Evolutionary conservation across 1,140 invertebrate species (phyloP).

Genomic region (Drosophila nasuta): DNA sequence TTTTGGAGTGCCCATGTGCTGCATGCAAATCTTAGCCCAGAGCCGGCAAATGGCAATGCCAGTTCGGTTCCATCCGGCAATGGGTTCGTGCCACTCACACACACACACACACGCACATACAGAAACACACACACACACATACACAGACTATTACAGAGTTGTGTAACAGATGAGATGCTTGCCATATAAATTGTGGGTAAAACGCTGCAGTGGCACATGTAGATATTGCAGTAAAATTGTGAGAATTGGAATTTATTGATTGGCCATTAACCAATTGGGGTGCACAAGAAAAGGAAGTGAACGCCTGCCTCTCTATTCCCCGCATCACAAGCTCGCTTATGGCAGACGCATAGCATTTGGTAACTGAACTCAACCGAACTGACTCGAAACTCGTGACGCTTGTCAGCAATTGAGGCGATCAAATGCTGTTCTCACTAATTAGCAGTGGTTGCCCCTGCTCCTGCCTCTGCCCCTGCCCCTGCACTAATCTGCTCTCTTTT

Average conservation of each 20-base stretch:
- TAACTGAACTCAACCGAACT: slow-evolving; percentile 9
- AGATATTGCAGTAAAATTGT: slow-evolving; percentile 82
- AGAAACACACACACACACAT: slow-evolving; percentile 25
- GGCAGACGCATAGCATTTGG: slow-evolving; percentile 14
- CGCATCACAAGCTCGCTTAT: background rate
- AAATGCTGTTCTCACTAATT: slow-evolving; percentile 43
- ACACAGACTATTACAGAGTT: slow-evolving; percentile 43
- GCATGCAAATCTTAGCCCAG: slow-evolving; percentile 78
- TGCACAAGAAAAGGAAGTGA: slow-evolving; percentile 41
- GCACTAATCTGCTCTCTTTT: slow-evolving; percentile 2
- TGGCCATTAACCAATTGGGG: slow-evolving; percentile 80
- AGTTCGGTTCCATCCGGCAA: slow-evolving; percentile 33
- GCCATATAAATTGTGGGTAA: slow-evolving; percentile 81
- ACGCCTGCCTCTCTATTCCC: background rate
- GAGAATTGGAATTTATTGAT: slow-evolving; percentile 84
- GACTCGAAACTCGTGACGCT: slow-evolving; percentile 21
- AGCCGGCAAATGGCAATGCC: slow-evolving; percentile 67
- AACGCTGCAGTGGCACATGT: slow-evolving; percentile 77
- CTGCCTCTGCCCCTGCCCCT: too few species aligned
- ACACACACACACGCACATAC: slow-evolving; percentile 14
- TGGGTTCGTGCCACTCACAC: slow-evolving; percentile 8
- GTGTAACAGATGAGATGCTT: slow-evolving; percentile 80
- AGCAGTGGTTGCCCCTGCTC: slow-evolving; percentile 24
- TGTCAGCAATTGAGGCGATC: slow-evolving; percentile 48
- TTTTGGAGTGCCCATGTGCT: slow-evolving; percentile 65